A percentile compares a stretch with the other conserved stretches of the same genome.
Evolutionary conservation across 2,113 vertebrate genomes (phyloP).

Genomic region (Fulmarus glacialis): DNA sequence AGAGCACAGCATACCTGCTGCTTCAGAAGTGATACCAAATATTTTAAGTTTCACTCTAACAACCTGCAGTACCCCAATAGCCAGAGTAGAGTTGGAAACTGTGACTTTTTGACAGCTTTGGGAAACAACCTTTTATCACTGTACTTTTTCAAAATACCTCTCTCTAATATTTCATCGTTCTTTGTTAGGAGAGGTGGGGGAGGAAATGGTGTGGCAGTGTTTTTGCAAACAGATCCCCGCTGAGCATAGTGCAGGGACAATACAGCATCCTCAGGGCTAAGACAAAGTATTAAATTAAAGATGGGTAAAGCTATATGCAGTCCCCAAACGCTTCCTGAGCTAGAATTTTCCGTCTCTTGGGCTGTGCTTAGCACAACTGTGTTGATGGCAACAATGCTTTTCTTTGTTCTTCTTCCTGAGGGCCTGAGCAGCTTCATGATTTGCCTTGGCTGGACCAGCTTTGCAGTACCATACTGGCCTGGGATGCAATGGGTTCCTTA

Average conservation of each 20-base stretch:
- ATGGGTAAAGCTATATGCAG: not conserved
- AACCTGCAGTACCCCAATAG: not conserved
- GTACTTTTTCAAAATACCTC: not conserved
- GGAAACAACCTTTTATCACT: not conserved
- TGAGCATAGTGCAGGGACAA: not conserved
- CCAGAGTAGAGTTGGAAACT: not conserved
- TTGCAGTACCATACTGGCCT: not conserved
- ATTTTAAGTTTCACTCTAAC: not conserved
- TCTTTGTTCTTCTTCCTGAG: not conserved
- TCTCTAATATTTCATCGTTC: fast-evolving
- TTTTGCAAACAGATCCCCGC: not conserved
- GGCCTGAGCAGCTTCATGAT: not conserved
- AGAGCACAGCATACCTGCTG: not conserved
- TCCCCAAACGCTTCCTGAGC: not conserved
- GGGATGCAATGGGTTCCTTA: not conserved
- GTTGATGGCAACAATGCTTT: not conserved
- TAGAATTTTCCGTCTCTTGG: not conserved
- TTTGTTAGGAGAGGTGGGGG: not conserved
- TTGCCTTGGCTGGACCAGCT: not conserved
- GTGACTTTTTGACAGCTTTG: not conserved
- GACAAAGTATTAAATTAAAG: not conserved
- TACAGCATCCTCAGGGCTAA: not conserved
- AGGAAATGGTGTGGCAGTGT: not conserved
- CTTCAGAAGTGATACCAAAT: not conserved
- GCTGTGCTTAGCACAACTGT: not conserved